Evolutionary conservation across 2,888 invertebrate genomes (phyloP).

Genomic region (Caenorhabditis sp.): DNA sequence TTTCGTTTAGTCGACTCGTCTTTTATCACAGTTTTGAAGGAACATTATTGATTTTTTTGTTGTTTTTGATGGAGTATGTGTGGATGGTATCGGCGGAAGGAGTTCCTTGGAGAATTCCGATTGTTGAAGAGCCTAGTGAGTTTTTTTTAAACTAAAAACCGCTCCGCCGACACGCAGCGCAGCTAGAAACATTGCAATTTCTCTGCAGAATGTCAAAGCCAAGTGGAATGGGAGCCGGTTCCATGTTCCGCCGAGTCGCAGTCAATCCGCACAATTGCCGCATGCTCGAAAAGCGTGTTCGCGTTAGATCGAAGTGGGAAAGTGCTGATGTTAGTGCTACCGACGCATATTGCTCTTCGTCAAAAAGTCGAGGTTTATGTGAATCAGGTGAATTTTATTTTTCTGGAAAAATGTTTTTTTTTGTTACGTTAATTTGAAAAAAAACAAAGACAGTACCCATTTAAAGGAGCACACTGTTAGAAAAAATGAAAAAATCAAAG

Average conservation of each 20-base stretch:
- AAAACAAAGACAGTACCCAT: too few relatives aligned
- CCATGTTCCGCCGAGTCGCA: constrained; percentile 18
- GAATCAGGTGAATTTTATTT: constrained; percentile 29
- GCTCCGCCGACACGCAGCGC: neutral
- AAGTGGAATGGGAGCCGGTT: constrained; percentile 36
- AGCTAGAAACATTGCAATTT: neutral
- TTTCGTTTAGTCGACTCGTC: neutral
- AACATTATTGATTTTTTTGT: neutral
- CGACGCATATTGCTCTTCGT: constrained; percentile 33
- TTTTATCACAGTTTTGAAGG: neutral
- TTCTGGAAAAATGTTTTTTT: too few relatives aligned
- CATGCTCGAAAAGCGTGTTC: constrained; percentile 25
- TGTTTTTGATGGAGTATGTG: constrained; percentile 28
- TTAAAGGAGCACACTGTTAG: too few relatives aligned
- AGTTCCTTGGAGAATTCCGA: constrained; percentile 27
- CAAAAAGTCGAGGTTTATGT: constrained; percentile 33
- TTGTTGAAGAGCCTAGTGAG: constrained; percentile 26
- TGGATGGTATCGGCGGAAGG: constrained; percentile 36
- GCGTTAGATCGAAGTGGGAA: constrained; percentile 37
- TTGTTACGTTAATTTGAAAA: too few relatives aligned
- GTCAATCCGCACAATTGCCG: constrained; percentile 21
- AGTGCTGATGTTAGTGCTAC: constrained; percentile 34
- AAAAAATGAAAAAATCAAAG: too few relatives aligned
- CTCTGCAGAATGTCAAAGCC: constrained; percentile 20
- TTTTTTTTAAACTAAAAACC: neutral